Percentiles rank a stretch among this genome's conserved stretches.
Conservation (phyloP, 2,113 vertebrate species). For the Hypanus sabinus region DNA sequence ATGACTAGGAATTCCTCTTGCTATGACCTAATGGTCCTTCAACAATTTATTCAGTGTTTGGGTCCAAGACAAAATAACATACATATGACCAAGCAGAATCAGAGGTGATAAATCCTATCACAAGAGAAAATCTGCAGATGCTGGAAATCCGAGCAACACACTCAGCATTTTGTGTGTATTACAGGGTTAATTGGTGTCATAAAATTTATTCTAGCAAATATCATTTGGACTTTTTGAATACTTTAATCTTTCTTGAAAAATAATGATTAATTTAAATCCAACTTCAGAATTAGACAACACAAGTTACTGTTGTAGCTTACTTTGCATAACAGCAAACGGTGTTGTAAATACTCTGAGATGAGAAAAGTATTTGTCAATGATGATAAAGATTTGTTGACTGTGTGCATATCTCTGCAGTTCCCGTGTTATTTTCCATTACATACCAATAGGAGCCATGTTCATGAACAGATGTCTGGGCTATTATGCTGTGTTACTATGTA, state of each 20-base stretch:
- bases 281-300: not conserved
- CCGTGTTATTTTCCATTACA: conserved; percentile 10
- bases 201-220: not conserved
- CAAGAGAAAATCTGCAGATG: no score
- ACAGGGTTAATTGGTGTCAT: not conserved
- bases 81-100: not conserved
- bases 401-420: conserved; percentile 1
- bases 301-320: not conserved
- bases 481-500: conserved; percentile 5
- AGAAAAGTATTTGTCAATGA: not conserved
- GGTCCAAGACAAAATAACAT: not conserved
- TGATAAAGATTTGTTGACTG: not conserved
- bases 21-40: not conserved
- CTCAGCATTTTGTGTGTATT: no score
- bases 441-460: conserved; percentile 18
- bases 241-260: not conserved
- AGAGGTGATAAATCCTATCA: not conserved
- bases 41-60: not conserved
- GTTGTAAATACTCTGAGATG: not conserved
- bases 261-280: not conserved
- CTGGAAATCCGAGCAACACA: no score
- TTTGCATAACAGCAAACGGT: not conserved
- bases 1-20: not conserved
- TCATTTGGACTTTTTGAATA: not conserved
- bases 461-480: conserved; percentile 24